Percentiles rank a stretch among this genome's conserved stretches.
These are phyloP conservation scores for Xerus rutilus DNA, from an alignment of 2,797 vertebrate species.

Conservation along the genomic window DNA sequence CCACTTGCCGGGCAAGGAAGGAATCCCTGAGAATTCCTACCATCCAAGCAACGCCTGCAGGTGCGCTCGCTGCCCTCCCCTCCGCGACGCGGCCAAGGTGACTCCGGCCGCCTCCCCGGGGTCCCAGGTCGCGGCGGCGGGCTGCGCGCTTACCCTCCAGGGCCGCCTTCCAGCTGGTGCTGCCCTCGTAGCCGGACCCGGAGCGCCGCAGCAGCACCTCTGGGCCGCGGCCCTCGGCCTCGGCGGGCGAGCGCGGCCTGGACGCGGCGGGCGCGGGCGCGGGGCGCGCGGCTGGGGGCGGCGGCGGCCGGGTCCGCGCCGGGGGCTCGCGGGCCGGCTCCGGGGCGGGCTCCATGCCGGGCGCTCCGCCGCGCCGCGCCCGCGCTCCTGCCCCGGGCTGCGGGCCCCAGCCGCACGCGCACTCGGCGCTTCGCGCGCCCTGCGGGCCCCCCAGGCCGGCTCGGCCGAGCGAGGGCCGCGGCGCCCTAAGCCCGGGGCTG, in stretches of 20 bases:
- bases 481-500: background rate
- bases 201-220: constrained; percentile 80
- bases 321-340: constrained; percentile 56
- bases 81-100: constrained; percentile 58
- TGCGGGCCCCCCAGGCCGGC: constrained; percentile 64
- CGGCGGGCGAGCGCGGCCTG: constrained; percentile 76
- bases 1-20: background rate
- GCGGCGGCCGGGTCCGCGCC: background rate
- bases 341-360: constrained; percentile 63
- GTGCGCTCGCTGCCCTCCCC: background rate
- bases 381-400: constrained; percentile 66
- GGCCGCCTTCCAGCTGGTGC: constrained; percentile 84
- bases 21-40: background rate
- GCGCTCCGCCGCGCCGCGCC: constrained; percentile 59
- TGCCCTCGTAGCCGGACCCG: constrained; percentile 82
- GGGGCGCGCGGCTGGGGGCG: constrained; percentile 20
- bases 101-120: background rate
- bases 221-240: constrained; percentile 74
- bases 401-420: constrained; percentile 58
- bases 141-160: constrained; percentile 80
- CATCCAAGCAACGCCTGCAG: background rate
- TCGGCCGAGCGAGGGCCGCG: constrained; percentile 1
- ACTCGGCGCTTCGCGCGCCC: constrained; percentile 57
- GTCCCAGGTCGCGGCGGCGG: background rate
- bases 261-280: constrained; percentile 54